Evolutionary conservation across 35 echinoderm and acorn worm genomes (phyloP), one percentile per base, ranked within the genome.

Genomic region (Antedon bifida): DNA sequence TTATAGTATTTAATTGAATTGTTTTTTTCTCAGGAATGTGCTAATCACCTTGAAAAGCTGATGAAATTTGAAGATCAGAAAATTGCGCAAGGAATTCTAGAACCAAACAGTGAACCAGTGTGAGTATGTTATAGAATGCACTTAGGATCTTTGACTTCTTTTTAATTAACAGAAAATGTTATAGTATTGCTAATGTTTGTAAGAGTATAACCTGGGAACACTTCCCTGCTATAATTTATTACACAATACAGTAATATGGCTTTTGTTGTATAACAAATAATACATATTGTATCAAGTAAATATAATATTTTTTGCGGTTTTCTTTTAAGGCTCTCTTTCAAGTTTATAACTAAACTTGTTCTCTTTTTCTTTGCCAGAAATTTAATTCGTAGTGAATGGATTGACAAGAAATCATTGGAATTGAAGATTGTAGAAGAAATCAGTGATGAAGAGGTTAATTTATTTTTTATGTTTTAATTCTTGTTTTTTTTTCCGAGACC

Each of bases 361-460:
- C 38, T 7, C 4, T 42, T 7, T 42, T 42, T 42, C 14, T 42
- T 42, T 39, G 83, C 9, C 79, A 94, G 92, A 81, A 81, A 94
- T 77, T 30, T 94, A 46, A 77, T 76, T 28, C 78, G 88, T 19
- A 94, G 92, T 77, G 85, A 94, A 34, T 94, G 92, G 92, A 85
- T 90, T 30, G 84, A 84, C 29, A 94, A 94, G 75, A 39, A 73
- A 9, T 29, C 29, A 26, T 17, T 94, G 42, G 88, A 90, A 79
- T 64, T 36, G 29, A 90, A 84, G 28, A 81, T 90, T 30, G 39
- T 94, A 38, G 92, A 94, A 36, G 45, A 87, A 34, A 46, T 94
- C 17, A 77, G 80, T 33, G 92, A 94, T 77, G 75, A 45, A 31
- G 88, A 94, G 46, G 92, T 94, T 35, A 78, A 73, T 82, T 51